These are phyloP conservation scores for Epiblema foenella DNA, from an alignment of 2,888 invertebrate genomes.

Conservation along the genomic window DNA sequence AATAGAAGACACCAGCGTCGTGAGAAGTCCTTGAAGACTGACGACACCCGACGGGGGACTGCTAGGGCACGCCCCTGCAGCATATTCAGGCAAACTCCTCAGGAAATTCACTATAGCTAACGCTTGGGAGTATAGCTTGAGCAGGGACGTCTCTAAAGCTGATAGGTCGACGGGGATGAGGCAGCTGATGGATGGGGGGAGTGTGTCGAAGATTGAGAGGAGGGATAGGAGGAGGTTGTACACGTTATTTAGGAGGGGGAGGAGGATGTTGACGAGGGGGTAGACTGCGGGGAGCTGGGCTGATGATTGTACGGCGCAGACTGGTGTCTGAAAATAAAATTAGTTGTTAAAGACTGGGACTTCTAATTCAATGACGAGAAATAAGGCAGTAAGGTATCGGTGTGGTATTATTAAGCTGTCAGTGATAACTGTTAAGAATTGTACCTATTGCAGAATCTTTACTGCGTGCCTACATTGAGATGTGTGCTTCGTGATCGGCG, in stretches of 20 bases:
- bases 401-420: no score
- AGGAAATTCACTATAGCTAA: conserved; percentile 78
- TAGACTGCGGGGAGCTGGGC: conserved; percentile 78
- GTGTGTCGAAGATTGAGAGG: conserved; percentile 77
- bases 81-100: conserved; percentile 71
- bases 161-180: conserved; percentile 75
- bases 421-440: no score
- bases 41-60: conserved; percentile 60
- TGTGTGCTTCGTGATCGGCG: no score
- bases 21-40: conserved; percentile 67
- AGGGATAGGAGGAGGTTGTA: conserved; percentile 78
- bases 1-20: conserved; percentile 62
- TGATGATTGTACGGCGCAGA: conserved; percentile 58
- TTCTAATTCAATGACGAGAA: no score
- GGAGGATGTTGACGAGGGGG: conserved; percentile 75
- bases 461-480: no score
- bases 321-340: conserved; percentile 65
- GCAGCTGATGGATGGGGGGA: conserved; percentile 72
- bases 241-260: conserved; percentile 77
- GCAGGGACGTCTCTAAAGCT: conserved; percentile 73
- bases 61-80: conserved; percentile 71
- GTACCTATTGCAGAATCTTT: no score
- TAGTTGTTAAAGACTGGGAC: not conserved
- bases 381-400: no score
- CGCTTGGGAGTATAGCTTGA: conserved; percentile 77